These are phyloP conservation scores for Eumerus sabulonum DNA, from an alignment of 2,888 invertebrate genomes.

Conservation along the genomic window DNA sequence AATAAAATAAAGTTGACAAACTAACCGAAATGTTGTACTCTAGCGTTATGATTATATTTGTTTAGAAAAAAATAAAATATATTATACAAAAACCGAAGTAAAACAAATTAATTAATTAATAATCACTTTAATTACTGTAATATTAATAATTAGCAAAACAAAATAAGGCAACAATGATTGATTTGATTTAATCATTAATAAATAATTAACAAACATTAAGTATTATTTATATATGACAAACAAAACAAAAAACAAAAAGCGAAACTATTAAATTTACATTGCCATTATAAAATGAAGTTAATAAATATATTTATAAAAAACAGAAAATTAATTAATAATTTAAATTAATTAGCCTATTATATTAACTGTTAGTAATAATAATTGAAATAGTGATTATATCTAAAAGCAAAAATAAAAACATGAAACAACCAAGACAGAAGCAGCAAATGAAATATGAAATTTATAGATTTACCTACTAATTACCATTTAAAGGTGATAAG, in stretches of 20 bases:
- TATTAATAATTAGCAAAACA: constrained; percentile 31
- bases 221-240: constrained; percentile 37
- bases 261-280: constrained; percentile 67
- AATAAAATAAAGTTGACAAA: constrained; percentile 44
- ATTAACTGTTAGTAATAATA: constrained; percentile 63
- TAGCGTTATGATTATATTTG: constrained; percentile 59
- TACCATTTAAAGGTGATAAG: constrained; percentile 46
- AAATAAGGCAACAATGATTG: constrained; percentile 46
- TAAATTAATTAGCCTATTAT: constrained; percentile 63
- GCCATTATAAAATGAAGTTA: constrained; percentile 53
- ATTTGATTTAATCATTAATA: constrained; percentile 53
- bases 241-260: constrained; percentile 32
- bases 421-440: constrained; percentile 6
- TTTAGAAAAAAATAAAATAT: constrained; percentile 48
- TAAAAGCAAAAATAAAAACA: constrained; percentile 34
- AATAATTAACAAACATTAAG: constrained; percentile 43
- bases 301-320: constrained; percentile 60
- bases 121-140: constrained; percentile 39
- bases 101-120: constrained; percentile 31
- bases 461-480: constrained; percentile 62
- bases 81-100: constrained; percentile 32
- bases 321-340: constrained; percentile 27
- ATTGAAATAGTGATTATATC: constrained; percentile 56
- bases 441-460: constrained; percentile 56
- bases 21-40: constrained; percentile 67